These are phyloP conservation scores for Blennius ocellaris DNA, from an alignment of 2,113 vertebrate species.

Conservation along the genomic window DNA sequence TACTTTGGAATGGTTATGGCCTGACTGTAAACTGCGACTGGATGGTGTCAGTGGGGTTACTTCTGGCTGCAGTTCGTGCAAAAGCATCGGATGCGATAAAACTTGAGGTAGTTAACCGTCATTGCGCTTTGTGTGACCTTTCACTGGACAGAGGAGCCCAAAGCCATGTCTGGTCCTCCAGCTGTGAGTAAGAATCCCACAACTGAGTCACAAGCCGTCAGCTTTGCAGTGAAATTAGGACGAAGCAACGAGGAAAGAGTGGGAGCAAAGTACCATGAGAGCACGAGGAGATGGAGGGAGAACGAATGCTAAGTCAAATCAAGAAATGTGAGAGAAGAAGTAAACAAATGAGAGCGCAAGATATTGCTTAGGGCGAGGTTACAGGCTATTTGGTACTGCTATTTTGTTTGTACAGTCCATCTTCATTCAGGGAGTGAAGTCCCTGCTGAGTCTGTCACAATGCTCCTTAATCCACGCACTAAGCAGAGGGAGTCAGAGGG, in stretches of 20 bases:
- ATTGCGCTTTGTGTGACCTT: constrained; percentile 52
- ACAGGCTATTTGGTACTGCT: constrained; percentile 54
- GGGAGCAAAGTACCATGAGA: constrained; percentile 30
- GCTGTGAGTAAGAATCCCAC: constrained; percentile 40
- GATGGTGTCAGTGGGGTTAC: constrained; percentile 44
- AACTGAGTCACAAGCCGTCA: constrained; percentile 50
- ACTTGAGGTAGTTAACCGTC: constrained; percentile 49
- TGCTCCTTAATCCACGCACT: constrained; percentile 54
- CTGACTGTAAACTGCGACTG: constrained; percentile 38
- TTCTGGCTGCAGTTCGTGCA: constrained; percentile 25
- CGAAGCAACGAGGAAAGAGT: constrained; percentile 24
- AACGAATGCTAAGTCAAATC: constrained; percentile 39
- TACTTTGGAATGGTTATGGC: constrained; percentile 28
- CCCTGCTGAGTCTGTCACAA: constrained; percentile 43
- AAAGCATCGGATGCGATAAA: constrained; percentile 53
- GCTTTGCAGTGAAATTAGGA: constrained; percentile 46
- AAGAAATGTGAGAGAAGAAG: constrained; percentile 37
- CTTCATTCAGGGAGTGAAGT: constrained; percentile 41
- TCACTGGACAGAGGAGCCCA: constrained; percentile 38
- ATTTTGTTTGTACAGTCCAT: constrained; percentile 57
- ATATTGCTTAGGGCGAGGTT: constrained; percentile 48
- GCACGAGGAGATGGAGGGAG: constrained; percentile 20
- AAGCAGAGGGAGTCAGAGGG: constrained; percentile 40
- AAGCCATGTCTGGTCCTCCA: constrained; percentile 29
- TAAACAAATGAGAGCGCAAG: constrained; percentile 49